Evolutionary conservation across 1,140 invertebrate genomes (phyloP).

Genomic region (Aphis gossypii): DNA sequence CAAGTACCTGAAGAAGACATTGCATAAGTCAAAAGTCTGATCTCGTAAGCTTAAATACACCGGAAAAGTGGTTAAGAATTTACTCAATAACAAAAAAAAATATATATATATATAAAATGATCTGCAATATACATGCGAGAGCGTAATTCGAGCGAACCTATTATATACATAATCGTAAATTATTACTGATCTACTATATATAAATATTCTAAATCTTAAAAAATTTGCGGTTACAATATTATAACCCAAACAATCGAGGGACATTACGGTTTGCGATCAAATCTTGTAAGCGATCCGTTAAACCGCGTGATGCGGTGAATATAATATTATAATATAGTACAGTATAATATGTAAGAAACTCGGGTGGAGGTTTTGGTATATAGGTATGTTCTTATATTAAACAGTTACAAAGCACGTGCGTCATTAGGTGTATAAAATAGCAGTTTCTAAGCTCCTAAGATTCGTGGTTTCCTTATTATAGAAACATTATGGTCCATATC

Average conservation of each 20-base stretch:
- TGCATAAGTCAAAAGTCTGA: not conserved
- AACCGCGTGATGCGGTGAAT: not conserved
- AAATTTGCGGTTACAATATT: not conserved
- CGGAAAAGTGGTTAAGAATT: not conserved
- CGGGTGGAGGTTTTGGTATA: not conserved
- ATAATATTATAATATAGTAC: not conserved
- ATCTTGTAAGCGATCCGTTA: not conserved
- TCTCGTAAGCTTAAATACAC: not conserved
- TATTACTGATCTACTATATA: not conserved
- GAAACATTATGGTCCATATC: not conserved
- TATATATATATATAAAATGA: not conserved
- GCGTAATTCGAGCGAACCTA: not conserved
- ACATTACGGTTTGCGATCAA: not conserved
- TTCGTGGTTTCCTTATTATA: not conserved
- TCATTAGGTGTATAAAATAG: not conserved
- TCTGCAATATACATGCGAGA: not conserved
- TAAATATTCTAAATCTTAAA: not conserved
- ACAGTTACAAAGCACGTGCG: not conserved
- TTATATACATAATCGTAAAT: not conserved
- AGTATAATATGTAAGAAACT: not conserved
- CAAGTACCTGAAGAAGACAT: constrained; percentile 29
- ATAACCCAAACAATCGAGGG: not conserved
- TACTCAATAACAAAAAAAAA: not conserved
- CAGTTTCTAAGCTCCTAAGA: not conserved
- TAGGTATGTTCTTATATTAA: not conserved